Evolutionary conservation across 2,888 invertebrate species (phyloP).

Genomic region (Pseudeuparius sepicola): DNA sequence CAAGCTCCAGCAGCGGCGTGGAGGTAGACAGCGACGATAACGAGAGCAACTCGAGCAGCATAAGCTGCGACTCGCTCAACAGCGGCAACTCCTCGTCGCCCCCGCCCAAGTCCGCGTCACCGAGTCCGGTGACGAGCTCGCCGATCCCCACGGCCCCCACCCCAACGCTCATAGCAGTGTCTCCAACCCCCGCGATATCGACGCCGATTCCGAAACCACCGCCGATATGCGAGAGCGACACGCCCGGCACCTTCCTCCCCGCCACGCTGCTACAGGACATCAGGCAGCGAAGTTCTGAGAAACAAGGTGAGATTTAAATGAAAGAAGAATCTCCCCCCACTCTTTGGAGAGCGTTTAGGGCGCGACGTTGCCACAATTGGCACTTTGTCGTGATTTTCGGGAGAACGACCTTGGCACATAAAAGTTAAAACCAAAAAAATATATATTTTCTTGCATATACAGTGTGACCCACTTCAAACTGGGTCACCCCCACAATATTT

Average conservation of each 20-base stretch:
- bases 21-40: slow-evolving; percentile 62
- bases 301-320: too few relatives aligned
- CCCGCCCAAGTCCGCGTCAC: slow-evolving; percentile 22
- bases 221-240: slow-evolving; percentile 5
- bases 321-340: slow-evolving; percentile 27
- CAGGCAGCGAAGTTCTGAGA: slow-evolving; percentile 51
- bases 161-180: slow-evolving; percentile 7
- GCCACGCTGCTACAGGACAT: slow-evolving; percentile 59
- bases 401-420: too few relatives aligned
- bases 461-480: too few relatives aligned
- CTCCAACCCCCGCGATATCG: too few relatives aligned
- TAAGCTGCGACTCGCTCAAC: slow-evolving; percentile 73
- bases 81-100: slow-evolving; percentile 48
- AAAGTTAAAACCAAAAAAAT: too few relatives aligned
- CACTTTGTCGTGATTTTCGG: too few relatives aligned
- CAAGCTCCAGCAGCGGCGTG: slow-evolving; percentile 46
- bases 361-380: slow-evolving; percentile 1
- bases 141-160: slow-evolving; percentile 7
- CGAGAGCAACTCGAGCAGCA: slow-evolving; percentile 59
- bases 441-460: too few relatives aligned
- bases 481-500: too few relatives aligned
- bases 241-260: slow-evolving; percentile 46
- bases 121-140: slow-evolving; percentile 13
- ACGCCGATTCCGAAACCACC: background rate
- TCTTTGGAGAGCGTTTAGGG: slow-evolving; percentile 3